Percentiles rank a stretch among this genome's conserved stretches.
Conservation (phyloP, 2,888 invertebrate species). For the Phoenoteleia sp. region DNA sequence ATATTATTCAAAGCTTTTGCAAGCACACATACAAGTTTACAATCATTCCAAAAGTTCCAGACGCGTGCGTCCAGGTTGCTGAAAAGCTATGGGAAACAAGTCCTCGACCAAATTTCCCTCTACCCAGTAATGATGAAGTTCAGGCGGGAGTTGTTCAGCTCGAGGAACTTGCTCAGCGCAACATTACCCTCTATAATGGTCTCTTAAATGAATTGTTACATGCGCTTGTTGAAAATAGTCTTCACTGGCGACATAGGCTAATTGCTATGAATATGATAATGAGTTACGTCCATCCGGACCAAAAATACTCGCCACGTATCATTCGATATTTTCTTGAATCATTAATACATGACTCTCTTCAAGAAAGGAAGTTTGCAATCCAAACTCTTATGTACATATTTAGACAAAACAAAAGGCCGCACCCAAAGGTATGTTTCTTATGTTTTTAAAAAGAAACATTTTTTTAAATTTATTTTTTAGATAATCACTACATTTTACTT, state of each 20-base stretch:
- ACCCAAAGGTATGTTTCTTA: conserved; percentile 85
- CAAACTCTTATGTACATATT: conserved; percentile 89
- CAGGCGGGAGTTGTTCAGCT: conserved; percentile 84
- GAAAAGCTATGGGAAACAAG: conserved; percentile 85
- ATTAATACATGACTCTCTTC: conserved; percentile 92
- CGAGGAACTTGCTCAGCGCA: conserved; percentile 86
- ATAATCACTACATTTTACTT: too few relatives aligned
- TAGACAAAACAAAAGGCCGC: conserved; percentile 91
- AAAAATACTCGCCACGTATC: conserved; percentile 89
- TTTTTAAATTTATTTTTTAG: too few relatives aligned
- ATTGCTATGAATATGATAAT: conserved; percentile 92
- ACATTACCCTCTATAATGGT: conserved; percentile 87
- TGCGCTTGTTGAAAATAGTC: conserved; percentile 88
- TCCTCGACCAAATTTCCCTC: conserved; percentile 84
- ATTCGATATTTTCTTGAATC: conserved; percentile 90
- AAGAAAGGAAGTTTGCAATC: conserved; percentile 92
- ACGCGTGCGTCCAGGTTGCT: conserved; percentile 87
- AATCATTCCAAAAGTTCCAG: conserved; percentile 88
- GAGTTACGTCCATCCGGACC: conserved; percentile 91
- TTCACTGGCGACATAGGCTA: conserved; percentile 94
- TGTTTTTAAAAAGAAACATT: too few relatives aligned
- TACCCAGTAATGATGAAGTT: conserved; percentile 85
- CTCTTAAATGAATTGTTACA: conserved; percentile 87
- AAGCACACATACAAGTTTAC: conserved; percentile 90
- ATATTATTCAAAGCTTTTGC: conserved; percentile 88